Percentiles rank a stretch among this genome's conserved stretches.
Conservation (phyloP, 2,888 invertebrate genomes). For the Drosophila merina region DNA sequence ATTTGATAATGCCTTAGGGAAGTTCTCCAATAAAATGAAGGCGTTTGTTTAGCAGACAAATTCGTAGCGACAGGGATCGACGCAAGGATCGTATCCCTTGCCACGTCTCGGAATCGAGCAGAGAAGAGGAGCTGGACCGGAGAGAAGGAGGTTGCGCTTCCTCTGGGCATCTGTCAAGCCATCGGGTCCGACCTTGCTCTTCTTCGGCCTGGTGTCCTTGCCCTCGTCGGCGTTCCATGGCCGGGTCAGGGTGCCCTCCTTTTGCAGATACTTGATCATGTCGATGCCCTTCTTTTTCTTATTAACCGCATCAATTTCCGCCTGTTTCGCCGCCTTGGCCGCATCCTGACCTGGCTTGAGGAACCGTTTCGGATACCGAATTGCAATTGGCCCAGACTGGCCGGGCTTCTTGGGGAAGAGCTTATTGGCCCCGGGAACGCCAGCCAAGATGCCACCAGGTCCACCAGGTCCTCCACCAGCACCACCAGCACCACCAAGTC, state of each 20-base stretch:
- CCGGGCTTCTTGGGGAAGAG: background rate
- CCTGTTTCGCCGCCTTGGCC: conserved; percentile 30
- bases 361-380: conserved; percentile 39
- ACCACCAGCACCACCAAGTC: conserved; percentile 20
- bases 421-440: conserved; percentile 22
- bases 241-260: conserved; percentile 26
- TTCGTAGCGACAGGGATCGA: conserved; percentile 14
- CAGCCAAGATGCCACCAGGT: conserved; percentile 15
- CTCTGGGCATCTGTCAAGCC: conserved; percentile 56
- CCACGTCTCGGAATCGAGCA: conserved; percentile 61
- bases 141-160: conserved; percentile 40
- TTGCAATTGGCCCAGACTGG: conserved; percentile 25
- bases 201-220: conserved; percentile 65
- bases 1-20: background rate
- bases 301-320: conserved; percentile 14
- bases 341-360: conserved; percentile 7
- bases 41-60: background rate
- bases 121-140: conserved; percentile 51
- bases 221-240: conserved; percentile 53
- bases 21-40: background rate
- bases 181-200: conserved; percentile 56
- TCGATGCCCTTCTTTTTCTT: conserved; percentile 48
- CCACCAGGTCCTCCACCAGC: conserved; percentile 17
- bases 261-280: conserved; percentile 61
- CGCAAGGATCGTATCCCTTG: conserved; percentile 53